Evolutionary conservation across 2,113 vertebrate species (phyloP), one percentile per base, ranked within the genome.

Genomic region (Uropsilus gracilis): DNA sequence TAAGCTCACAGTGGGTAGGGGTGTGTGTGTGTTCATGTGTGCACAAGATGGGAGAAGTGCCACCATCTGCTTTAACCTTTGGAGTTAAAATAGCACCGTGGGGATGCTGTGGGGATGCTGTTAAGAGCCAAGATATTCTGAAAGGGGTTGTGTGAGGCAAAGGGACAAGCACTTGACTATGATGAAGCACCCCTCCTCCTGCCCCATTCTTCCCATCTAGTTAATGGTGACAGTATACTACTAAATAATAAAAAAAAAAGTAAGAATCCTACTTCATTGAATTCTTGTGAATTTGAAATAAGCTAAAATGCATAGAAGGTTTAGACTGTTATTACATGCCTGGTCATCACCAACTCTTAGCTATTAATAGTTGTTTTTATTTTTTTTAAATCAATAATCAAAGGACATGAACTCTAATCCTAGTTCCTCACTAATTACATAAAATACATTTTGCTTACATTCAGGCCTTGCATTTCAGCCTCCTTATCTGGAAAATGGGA

Each of bases 401-500:
- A 63, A 50, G 32, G 10, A 42, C 14, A 20, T 42, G 44, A n/a
- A 11, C 63, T 80, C 32, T n/a, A 75, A 61, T 75, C 37, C 32
- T 26, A 12, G 32, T 53, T 66, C 55, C n/a, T 63, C 34, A 28
- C 48, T 34, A 86, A 75, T 9, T 22, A 77, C 14, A 30, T 37
- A 59, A n/a, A n/a, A 8, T 46, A 42, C 0, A 22, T 8, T 81
- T 68, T 50, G 86, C 24, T 72, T 55, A 55, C 8, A 20, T 55
- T 55, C 53, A 55, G 53, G 53, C 32, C 90, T 90, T 71, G 20
- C 34, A 14, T 86, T 72, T 90, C 73, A 84, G n/a, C 42, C 12
- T 83, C 42, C n/a, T 64, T 14, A 44, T 76, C 42, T 85, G 11
- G 48, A 72, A 97, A 71, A 63, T 82, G 20, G 30, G 48, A 84